Evolutionary conservation across 2,113 vertebrate genomes (phyloP), one percentile per base, ranked within the genome.

Genomic region (Tupaia chinensis): DNA sequence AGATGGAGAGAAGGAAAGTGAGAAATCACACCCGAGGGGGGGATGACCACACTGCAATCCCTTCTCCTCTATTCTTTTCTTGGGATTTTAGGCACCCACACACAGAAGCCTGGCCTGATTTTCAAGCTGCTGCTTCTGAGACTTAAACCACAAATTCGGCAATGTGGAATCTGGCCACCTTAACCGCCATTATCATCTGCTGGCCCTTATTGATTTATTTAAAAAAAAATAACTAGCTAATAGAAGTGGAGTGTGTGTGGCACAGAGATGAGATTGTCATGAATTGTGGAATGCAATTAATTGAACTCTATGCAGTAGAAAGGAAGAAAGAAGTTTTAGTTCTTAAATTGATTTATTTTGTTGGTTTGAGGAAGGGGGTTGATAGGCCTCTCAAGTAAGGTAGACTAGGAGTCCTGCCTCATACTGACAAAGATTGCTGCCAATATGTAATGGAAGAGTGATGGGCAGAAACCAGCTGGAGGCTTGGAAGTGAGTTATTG

Each of bases 131-230:
- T 44, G 44, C 44, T 44, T 44, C 44, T 44, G 44, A 5, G 44
- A 44, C 44, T 44, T 5, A 44, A 44, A 44, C 44, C 44, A 44
- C 44, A 44, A 44, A 44, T 44, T 4, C 3, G 44, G 44, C 44
- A 4, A 44, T 44, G 44, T 44, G 44, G 44, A 44, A 44, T 44
- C 44, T 44, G 44, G 44, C 44, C 44, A 44, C 44, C 44, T 44
- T 44, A 44, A 44, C 44, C 5, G 44, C 44, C 44, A 44, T 44
- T 44, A 44, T 44, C 44, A 44, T 44, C 44, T 44, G 44, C 44
- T 44, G 44, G 44, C 44, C 44, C 44, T 88, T 90, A 65, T 95
- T 95, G 90, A 95, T 84, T 90, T 34, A 15, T n/a, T 87, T 4
- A 1, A 8, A 65, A 83, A 22, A 14, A 61, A 70, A 76, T 16